Conservation (phyloP, 2,888 invertebrate species). For the Drosophila recens region DNA sequence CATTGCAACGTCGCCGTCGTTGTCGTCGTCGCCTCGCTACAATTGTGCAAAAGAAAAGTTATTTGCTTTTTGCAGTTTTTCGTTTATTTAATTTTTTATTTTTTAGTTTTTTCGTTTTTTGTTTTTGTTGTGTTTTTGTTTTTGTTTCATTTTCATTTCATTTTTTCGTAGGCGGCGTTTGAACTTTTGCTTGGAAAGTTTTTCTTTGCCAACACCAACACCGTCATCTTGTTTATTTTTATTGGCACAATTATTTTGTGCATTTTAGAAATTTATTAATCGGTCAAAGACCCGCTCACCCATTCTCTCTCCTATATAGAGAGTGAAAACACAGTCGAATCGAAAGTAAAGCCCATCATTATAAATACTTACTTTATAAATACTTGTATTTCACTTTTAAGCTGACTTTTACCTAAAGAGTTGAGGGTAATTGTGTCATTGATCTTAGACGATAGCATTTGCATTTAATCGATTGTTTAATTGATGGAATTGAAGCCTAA, state of each 20-base stretch:
- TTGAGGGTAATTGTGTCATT: background rate
- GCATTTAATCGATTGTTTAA: background rate
- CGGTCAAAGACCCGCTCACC: slow-evolving; percentile 63
- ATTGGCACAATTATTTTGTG: slow-evolving; percentile 81
- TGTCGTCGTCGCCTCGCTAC: slow-evolving; percentile 62
- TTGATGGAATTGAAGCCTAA: too few relatives aligned
- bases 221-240: slow-evolving; percentile 70
- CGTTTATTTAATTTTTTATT: slow-evolving; percentile 24
- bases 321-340: slow-evolving; percentile 47
- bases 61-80: slow-evolving; percentile 69
- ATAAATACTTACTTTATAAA: background rate
- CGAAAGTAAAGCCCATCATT: slow-evolving; percentile 52
- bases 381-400: background rate
- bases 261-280: slow-evolving; percentile 78
- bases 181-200: slow-evolving; percentile 78
- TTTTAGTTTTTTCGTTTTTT: slow-evolving; percentile 15
- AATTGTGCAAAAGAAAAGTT: slow-evolving; percentile 80
- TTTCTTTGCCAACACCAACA: slow-evolving; percentile 25
- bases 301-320: slow-evolving; percentile 18
- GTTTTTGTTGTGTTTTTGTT: slow-evolving; percentile 30
- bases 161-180: slow-evolving; percentile 74
- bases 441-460: background rate
- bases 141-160: slow-evolving; percentile 36
- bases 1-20: slow-evolving; percentile 49
- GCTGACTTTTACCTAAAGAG: background rate